Evolutionary conservation across 2,113 vertebrate species (phyloP).

Genomic region (Callopanchax toddi): DNA sequence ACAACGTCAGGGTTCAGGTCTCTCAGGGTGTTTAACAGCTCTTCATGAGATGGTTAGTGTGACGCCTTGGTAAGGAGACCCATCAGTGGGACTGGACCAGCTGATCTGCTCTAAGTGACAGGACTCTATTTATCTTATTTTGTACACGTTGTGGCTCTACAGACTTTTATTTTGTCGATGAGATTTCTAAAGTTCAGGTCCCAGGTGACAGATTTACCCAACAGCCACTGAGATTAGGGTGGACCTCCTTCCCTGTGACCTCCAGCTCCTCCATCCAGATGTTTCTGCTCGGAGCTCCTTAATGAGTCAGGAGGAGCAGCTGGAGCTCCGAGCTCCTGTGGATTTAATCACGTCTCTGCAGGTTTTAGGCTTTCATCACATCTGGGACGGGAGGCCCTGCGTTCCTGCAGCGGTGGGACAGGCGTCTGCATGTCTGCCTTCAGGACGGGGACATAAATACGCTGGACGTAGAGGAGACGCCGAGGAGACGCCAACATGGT

Average conservation of each 20-base stretch:
- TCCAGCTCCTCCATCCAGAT: conserved; percentile 27
- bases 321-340: conserved; percentile 34
- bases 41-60: too few species aligned
- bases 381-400: conserved; percentile 56
- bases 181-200: background rate
- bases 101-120: too few species aligned
- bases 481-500: conserved; percentile 51
- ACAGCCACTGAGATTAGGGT: too few species aligned
- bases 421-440: conserved; percentile 61
- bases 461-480: conserved; percentile 27
- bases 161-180: background rate
- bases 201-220: too few species aligned
- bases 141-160: background rate
- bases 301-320: conserved; percentile 42
- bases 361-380: conserved; percentile 39
- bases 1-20: too few species aligned
- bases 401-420: conserved; percentile 45
- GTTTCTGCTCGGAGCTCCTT: conserved; percentile 33
- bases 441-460: conserved; percentile 48
- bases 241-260: background rate
- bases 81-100: too few species aligned
- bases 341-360: conserved; percentile 43
- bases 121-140: too few species aligned
- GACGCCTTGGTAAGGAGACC: too few species aligned
- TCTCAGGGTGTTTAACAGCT: too few species aligned